These are phyloP conservation scores for Exocentrus adspersus DNA, from an alignment of 2,888 invertebrate genomes.

Conservation along the genomic window DNA sequence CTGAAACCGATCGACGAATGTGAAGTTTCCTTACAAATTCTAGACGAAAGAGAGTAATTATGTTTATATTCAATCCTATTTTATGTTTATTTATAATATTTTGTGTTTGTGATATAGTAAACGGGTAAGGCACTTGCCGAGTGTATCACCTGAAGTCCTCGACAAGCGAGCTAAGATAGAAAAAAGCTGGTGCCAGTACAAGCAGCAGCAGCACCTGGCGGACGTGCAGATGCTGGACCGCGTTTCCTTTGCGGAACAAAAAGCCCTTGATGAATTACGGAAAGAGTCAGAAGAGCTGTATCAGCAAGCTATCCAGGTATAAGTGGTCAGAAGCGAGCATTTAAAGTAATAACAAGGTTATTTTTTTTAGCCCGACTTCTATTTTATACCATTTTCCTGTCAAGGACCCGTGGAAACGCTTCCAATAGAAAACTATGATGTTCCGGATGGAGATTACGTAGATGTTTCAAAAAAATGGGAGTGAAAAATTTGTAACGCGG, in stretches of 20 bases:
- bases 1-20: slow-evolving; percentile 91
- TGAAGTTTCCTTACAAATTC: slow-evolving; percentile 75
- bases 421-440: slow-evolving; percentile 80
- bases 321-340: background rate
- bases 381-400: slow-evolving; percentile 73
- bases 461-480: slow-evolving; percentile 86
- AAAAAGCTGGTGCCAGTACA: slow-evolving; percentile 82
- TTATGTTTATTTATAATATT: no score
- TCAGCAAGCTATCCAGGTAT: slow-evolving; percentile 83
- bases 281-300: slow-evolving; percentile 88
- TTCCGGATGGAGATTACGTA: slow-evolving; percentile 91
- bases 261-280: slow-evolving; percentile 82
- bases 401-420: slow-evolving; percentile 86
- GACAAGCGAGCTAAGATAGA: slow-evolving; percentile 74
- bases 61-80: no score
- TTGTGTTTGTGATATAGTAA: slow-evolving; percentile 64
- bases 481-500: no score
- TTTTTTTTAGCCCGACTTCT: slow-evolving; percentile 73
- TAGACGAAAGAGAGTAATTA: slow-evolving; percentile 72
- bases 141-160: slow-evolving; percentile 68
- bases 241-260: slow-evolving; percentile 75
- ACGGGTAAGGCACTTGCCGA: slow-evolving; percentile 65
- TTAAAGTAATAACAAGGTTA: no score
- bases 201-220: slow-evolving; percentile 69
- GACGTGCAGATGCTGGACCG: slow-evolving; percentile 77